These are phyloP conservation scores for Drosophila gunungcola DNA, from an alignment of 1,140 invertebrate genomes.

Conservation along the genomic window DNA sequence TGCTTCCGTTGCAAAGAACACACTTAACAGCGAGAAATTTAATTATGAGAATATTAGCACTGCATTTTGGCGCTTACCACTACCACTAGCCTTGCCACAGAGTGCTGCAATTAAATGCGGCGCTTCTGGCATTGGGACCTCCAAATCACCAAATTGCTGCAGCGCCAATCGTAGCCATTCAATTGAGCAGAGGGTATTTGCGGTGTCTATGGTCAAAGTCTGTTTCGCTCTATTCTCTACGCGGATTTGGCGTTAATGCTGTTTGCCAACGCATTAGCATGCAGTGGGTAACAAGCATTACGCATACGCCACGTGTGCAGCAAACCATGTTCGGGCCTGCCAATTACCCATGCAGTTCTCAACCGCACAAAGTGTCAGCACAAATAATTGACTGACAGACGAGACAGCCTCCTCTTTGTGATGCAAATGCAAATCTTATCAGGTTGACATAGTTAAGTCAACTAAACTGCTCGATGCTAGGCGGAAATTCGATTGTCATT, in stretches of 20 bases:
- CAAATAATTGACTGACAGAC: constrained; percentile 73
- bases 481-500: constrained; percentile 73
- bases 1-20: constrained; percentile 22
- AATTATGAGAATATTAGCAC: constrained; percentile 47
- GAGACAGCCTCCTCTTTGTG: constrained; percentile 53
- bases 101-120: constrained; percentile 62
- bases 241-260: constrained; percentile 50
- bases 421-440: constrained; percentile 76
- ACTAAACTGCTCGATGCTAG: constrained; percentile 42
- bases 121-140: constrained; percentile 53
- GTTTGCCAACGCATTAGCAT: constrained; percentile 77
- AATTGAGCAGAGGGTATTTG: constrained; percentile 45
- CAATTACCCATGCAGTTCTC: constrained; percentile 66
- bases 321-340: constrained; percentile 31
- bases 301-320: constrained; percentile 69
- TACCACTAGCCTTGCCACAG: constrained; percentile 15
- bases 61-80: constrained; percentile 29
- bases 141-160: constrained; percentile 72
- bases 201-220: constrained; percentile 71
- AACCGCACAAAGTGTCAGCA: constrained; percentile 70
- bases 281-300: constrained; percentile 44
- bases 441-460: constrained; percentile 71
- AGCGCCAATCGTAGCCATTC: constrained; percentile 67
- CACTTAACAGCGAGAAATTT: constrained; percentile 20
- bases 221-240: constrained; percentile 12